phyloP scores from a whole-genome alignment of 1,140 invertebrate genomes.

The Leptinotarsa texana region DNA sequence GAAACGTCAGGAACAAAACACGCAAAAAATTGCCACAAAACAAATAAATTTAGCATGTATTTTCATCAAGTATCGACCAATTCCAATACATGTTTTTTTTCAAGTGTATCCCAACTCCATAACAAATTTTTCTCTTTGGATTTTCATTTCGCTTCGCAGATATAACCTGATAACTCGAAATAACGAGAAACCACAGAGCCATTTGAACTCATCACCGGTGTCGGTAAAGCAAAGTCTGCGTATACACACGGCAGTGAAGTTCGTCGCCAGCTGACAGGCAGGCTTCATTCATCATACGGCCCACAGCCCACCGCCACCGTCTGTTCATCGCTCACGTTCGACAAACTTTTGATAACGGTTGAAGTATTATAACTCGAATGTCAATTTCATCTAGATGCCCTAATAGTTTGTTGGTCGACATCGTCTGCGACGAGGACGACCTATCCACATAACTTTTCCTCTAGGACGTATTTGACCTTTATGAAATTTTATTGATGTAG shows the following conservation, averaged over 20 bases:
- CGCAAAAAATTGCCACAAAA: too few relatives aligned
- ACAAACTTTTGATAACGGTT: conserved; percentile 52
- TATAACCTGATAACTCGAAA: too few relatives aligned
- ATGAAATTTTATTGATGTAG: neutral
- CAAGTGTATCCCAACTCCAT: too few relatives aligned
- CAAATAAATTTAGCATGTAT: too few relatives aligned
- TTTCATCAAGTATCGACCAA: too few relatives aligned
- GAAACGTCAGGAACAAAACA: too few relatives aligned
- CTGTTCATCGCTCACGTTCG: conserved; percentile 47
- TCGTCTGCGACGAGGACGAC: neutral
- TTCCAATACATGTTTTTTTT: too few relatives aligned
- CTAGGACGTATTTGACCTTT: neutral
- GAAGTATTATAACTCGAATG: conserved; percentile 50
- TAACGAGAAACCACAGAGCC: too few relatives aligned
- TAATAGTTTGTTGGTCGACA: conserved; percentile 29
- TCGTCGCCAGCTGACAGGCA: conserved; percentile 40
- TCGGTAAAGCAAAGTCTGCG: conserved; percentile 22
- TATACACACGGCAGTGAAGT: conserved; percentile 36
- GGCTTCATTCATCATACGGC: conserved; percentile 47
- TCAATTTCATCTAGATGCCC: conserved; percentile 45
- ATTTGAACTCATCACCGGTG: neutral
- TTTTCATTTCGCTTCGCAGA: too few relatives aligned
- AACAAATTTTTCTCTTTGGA: too few relatives aligned
- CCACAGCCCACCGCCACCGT: conserved; percentile 31
- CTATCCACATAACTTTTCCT: neutral